Percentiles rank a stretch among this genome's conserved stretches.
phyloP scores from a whole-genome alignment of 35 echinoderm and acorn worm genomes.

The Lytechinus pictus region DNA sequence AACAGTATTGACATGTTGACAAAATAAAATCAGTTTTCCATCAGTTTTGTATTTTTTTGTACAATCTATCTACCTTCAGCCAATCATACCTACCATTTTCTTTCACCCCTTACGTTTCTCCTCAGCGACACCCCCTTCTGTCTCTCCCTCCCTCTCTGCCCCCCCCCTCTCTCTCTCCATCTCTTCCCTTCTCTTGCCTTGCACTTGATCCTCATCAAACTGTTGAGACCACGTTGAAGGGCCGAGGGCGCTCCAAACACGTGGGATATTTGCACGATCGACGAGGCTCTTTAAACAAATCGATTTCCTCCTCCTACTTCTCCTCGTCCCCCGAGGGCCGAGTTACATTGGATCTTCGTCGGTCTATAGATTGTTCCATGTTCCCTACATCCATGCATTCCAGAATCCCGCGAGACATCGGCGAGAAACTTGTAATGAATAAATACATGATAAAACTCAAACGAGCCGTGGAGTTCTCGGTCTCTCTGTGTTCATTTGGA shows the following conservation, averaged over 20 bases:
- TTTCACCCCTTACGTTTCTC: too few species aligned
- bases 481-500: not conserved
- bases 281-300: conserved; percentile 18
- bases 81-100: too few species aligned
- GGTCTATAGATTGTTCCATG: not conserved
- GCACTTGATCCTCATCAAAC: not conserved
- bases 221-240: not conserved
- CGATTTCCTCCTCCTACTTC: not conserved
- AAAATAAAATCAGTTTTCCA: too few species aligned
- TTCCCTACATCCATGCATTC: not conserved
- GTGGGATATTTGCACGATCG: conserved; percentile 16
- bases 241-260: not conserved
- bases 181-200: not conserved
- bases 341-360: not conserved
- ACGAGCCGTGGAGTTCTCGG: not conserved
- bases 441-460: not conserved
- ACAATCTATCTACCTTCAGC: too few species aligned
- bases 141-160: not conserved
- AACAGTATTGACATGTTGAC: too few species aligned
- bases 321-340: not conserved
- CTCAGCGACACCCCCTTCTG: not conserved
- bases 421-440: not conserved
- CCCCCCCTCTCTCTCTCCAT: not conserved
- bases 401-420: not conserved
- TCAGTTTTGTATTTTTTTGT: too few species aligned